A percentile compares a stretch with the other conserved stretches of the same genome.
phyloP scores from a whole-genome alignment of 2,888 invertebrate genomes.

The Gibbula magus region DNA sequence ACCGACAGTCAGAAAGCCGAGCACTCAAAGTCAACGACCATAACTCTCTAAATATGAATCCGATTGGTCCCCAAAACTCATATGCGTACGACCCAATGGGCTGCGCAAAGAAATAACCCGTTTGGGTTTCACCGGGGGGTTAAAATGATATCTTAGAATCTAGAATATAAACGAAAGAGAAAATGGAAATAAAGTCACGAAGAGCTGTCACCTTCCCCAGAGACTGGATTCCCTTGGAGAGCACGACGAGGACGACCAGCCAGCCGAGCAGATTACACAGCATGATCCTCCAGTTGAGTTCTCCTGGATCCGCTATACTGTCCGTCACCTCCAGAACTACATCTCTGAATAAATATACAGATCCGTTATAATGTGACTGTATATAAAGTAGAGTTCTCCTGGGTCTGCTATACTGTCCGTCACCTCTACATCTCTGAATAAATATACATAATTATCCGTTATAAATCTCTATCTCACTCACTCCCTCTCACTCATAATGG shows the following conservation, averaged over 20 bases:
- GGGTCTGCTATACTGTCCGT: slow-evolving; percentile 60
- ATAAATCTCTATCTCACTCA: slow-evolving; percentile 7
- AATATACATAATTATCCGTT: slow-evolving; percentile 33
- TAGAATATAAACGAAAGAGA: no score
- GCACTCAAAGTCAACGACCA: no score
- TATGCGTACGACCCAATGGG: no score
- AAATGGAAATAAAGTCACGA: no score
- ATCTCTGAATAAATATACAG: slow-evolving; percentile 54
- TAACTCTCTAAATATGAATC: no score
- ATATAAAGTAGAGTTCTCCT: slow-evolving; percentile 61
- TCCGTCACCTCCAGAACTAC: slow-evolving; percentile 65
- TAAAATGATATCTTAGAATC: no score
- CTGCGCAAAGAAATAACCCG: no score
- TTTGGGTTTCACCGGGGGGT: no score
- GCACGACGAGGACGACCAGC: slow-evolving; percentile 70
- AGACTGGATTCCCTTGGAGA: slow-evolving; percentile 73
- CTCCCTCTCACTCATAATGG: slow-evolving; percentile 28
- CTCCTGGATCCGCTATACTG: slow-evolving; percentile 64
- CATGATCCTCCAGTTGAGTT: slow-evolving; percentile 68
- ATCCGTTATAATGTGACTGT: not conserved
- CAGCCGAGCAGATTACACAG: slow-evolving; percentile 71
- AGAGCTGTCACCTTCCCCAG: slow-evolving; percentile 71
- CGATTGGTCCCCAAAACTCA: no score
- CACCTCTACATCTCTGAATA: slow-evolving; percentile 66
- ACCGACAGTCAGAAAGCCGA: no score